Conservation (phyloP, 1,140 invertebrate genomes). For the Carposina sasakii region DNA sequence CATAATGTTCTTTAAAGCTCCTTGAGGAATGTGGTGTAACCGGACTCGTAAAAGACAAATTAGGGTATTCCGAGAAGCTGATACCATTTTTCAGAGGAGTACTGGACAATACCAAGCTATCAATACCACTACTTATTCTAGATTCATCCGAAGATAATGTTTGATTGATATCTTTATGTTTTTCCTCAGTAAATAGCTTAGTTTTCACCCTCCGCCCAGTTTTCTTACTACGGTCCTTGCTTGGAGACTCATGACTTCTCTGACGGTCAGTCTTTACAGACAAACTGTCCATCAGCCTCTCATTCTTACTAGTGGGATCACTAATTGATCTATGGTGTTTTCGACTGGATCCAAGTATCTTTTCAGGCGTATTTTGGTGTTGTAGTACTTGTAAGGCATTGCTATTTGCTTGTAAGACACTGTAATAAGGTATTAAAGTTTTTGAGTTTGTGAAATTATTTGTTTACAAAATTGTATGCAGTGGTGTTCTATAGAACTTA, state of each 20-base stretch:
- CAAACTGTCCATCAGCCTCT: constrained; percentile 42
- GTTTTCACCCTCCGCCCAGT: constrained; percentile 50
- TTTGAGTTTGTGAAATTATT: too few species aligned
- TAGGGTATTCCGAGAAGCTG: constrained; percentile 64
- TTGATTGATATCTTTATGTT: constrained; percentile 29
- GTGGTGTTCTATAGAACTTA: constrained; percentile 26
- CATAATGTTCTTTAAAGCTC: constrained; percentile 35
- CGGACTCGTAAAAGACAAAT: constrained; percentile 37
- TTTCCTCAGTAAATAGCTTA: constrained; percentile 51
- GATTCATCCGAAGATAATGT: constrained; percentile 56
- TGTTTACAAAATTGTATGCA: constrained; percentile 28
- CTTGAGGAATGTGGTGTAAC: constrained; percentile 47
- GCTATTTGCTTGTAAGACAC: constrained; percentile 52
- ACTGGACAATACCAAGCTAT: constrained; percentile 47
- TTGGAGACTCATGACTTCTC: constrained; percentile 53
- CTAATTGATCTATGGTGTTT: constrained; percentile 55
- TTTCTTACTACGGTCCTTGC: constrained; percentile 44
- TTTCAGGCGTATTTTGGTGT: constrained; percentile 51
- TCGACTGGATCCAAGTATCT: constrained; percentile 31
- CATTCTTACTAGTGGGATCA: constrained; percentile 56
- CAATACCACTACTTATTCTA: constrained; percentile 41
- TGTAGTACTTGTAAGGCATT: constrained; percentile 45
- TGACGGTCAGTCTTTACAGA: constrained; percentile 37
- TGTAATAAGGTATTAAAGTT: constrained; percentile 37
- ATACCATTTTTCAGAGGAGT: constrained; percentile 66